Evolutionary conservation across 92 coral and sea anemone species (phyloP).

Genomic region (Actinernus sp.): DNA sequence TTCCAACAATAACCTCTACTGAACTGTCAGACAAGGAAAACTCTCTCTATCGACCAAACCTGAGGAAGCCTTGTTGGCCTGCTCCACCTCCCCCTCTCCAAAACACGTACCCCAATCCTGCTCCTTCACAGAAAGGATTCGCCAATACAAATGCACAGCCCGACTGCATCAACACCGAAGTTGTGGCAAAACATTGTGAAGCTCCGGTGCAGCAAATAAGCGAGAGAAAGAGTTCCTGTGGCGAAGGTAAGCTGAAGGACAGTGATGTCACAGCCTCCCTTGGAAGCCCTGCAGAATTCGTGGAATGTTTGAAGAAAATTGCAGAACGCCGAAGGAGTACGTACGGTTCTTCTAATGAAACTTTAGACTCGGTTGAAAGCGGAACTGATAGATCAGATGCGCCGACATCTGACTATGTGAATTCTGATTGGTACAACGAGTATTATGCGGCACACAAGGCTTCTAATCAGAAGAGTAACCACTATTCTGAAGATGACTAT

Average conservation of each 20-base stretch:
- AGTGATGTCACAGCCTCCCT: not conserved
- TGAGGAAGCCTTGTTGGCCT: constrained; percentile 22
- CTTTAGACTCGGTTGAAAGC: not conserved
- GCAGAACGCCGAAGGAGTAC: constrained; percentile 9
- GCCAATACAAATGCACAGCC: not conserved
- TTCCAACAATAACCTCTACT: too few relatives aligned
- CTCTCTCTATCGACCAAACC: not conserved
- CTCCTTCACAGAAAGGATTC: not conserved
- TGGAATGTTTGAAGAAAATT: constrained; percentile 10
- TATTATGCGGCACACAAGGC: constrained; percentile 1
- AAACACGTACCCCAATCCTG: not conserved
- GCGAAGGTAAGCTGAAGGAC: not conserved
- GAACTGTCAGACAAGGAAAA: too few relatives aligned
- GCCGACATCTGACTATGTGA: constrained; percentile 4
- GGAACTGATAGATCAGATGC: not conserved
- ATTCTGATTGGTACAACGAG: constrained; percentile 18
- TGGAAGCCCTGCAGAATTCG: constrained; percentile 11
- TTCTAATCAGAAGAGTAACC: not conserved
- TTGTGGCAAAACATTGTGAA: not conserved
- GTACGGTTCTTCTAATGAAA: not conserved
- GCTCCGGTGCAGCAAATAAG: not conserved
- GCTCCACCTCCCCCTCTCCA: constrained; percentile 47
- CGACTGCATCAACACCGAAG: not conserved
- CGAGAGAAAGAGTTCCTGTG: not conserved
- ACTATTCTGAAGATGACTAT: constrained; percentile 39